Evolutionary conservation across 1,140 invertebrate genomes (phyloP).

Genomic region (Drosophila tropicalis): DNA sequence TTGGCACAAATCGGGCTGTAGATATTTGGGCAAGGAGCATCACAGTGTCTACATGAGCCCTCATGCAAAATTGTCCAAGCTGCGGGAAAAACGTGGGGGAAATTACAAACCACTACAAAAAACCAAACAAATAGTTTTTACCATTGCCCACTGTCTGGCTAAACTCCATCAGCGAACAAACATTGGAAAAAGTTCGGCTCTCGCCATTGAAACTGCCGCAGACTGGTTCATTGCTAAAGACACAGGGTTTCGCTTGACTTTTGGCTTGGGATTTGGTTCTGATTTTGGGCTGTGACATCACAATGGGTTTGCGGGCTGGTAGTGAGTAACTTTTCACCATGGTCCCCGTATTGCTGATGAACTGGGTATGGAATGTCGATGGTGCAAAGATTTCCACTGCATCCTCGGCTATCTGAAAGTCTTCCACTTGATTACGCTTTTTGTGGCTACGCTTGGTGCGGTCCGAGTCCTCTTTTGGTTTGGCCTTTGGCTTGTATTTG

Average conservation of each 20-base stretch:
- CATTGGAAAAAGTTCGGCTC: conserved; percentile 59
- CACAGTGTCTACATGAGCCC: conserved; percentile 58
- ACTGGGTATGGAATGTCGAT: conserved; percentile 70
- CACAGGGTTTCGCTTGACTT: conserved; percentile 41
- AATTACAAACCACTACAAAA: not conserved
- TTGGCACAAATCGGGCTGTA: conserved; percentile 69
- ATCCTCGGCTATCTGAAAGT: conserved; percentile 62
- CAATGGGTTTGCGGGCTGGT: conserved; percentile 54
- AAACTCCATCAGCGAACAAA: conserved; percentile 65
- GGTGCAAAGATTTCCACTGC: conserved; percentile 69
- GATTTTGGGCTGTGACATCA: not conserved
- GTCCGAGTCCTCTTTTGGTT: conserved; percentile 51
- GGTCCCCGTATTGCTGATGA: conserved; percentile 64
- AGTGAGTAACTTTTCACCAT: conserved; percentile 71
- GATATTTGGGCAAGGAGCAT: conserved; percentile 55
- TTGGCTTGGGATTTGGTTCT: not conserved
- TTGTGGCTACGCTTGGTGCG: conserved; percentile 63
- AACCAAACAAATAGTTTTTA: conserved; percentile 5
- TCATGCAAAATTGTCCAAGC: conserved; percentile 66
- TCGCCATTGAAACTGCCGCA: conserved; percentile 65
- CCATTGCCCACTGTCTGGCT: conserved; percentile 63
- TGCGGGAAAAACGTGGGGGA: not conserved
- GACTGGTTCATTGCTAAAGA: conserved; percentile 65
- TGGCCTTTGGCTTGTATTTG: conserved; percentile 58
- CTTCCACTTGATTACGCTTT: conserved; percentile 50